These are phyloP conservation scores for Peromyscus californicus DNA, from an alignment of 2,113 vertebrate genomes.

Conservation along the genomic window DNA sequence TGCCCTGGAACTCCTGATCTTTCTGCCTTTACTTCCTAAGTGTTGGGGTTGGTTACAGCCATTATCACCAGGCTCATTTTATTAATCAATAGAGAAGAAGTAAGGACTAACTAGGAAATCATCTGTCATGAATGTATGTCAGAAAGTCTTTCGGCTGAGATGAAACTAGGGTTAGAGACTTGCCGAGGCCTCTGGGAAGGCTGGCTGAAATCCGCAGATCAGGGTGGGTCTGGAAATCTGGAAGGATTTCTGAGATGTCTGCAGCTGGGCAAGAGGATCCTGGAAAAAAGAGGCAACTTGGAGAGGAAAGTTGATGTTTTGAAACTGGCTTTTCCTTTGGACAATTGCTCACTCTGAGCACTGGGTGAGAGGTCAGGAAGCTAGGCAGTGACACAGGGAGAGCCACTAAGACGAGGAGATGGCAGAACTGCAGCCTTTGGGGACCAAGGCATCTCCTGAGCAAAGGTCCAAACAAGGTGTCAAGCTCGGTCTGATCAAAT, in stretches of 20 bases:
- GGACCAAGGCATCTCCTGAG: not conserved
- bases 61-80: no score
- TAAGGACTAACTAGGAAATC: not conserved
- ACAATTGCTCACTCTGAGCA: not conserved
- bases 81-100: not conserved
- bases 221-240: not conserved
- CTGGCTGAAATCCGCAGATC: not conserved
- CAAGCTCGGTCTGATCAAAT: not conserved
- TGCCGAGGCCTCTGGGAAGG: not conserved
- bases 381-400: not conserved
- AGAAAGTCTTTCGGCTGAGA: not conserved
- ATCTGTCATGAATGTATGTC: not conserved
- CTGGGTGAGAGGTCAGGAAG: not conserved
- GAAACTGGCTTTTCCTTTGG: not conserved
- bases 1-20: not conserved
- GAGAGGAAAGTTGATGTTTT: not conserved
- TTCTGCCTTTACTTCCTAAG: not conserved
- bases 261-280: not conserved
- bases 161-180: not conserved
- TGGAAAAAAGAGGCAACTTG: not conserved
- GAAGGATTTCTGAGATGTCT: not conserved
- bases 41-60: not conserved
- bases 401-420: not conserved
- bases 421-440: not conserved
- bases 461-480: not conserved